A percentile compares a stretch with the other conserved stretches of the same genome.
phyloP scores from a whole-genome alignment of 92 coral and sea anemone species.

The Plumapathes pennacea region DNA sequence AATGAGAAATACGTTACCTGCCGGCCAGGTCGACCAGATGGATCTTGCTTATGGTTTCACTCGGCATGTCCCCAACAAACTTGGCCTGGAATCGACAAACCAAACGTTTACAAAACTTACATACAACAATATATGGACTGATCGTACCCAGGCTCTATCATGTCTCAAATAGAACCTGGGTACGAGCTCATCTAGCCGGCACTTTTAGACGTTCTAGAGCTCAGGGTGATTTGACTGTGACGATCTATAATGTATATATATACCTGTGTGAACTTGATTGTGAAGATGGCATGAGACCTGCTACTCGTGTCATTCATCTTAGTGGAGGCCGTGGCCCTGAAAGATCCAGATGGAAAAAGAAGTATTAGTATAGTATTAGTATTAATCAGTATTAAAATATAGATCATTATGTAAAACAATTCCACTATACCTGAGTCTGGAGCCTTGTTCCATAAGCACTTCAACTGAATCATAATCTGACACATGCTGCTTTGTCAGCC shows the following conservation, averaged over 20 bases:
- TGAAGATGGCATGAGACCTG: constrained; percentile 93
- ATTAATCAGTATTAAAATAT: neutral
- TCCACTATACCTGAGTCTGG: constrained; percentile 64
- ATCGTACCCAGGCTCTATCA: no score
- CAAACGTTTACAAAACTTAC: no score
- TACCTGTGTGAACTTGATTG: constrained; percentile 94
- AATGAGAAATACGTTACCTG: constrained; percentile 65
- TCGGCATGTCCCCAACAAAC: constrained; percentile 86
- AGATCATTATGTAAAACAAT: neutral
- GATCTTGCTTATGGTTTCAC: constrained; percentile 94
- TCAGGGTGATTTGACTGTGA: no score
- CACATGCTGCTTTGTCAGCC: constrained; percentile 92
- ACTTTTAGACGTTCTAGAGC: no score
- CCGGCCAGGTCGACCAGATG: constrained; percentile 97
- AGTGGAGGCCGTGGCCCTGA: constrained; percentile 92
- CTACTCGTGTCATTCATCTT: constrained; percentile 93
- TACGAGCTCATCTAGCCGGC: no score
- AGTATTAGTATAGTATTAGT: neutral
- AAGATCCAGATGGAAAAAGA: neutral
- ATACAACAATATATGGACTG: no score
- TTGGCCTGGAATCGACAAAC: constrained; percentile 89
- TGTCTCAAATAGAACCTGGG: no score
- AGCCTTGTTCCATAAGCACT: constrained; percentile 93
- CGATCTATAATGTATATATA: neutral
- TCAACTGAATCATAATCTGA: constrained; percentile 91